Base-by-base conservation (phyloP, 2,888 invertebrate species). In the Cantharis flavilabris region DNA sequence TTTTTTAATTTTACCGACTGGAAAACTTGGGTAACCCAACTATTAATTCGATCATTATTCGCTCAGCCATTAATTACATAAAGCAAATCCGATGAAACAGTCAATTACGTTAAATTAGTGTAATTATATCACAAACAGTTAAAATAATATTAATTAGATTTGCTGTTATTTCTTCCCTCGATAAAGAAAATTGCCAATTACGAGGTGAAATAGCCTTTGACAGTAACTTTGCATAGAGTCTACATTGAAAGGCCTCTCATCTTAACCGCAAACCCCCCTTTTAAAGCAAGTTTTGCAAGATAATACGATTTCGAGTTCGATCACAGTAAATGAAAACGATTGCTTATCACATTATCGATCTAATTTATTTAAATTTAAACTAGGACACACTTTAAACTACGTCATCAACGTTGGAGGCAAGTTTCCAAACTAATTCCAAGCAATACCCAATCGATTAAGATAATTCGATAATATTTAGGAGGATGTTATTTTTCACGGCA, bases 81-180 rank as follows among this genome's bases (percentile, higher is more conserved):
- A 7, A n/a, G 49, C 49, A 49, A n/a, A n/a, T 49, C 49, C 7
- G 49, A 49, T 49, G 49, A 49, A 49, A 49, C 49, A 49, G 65
- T 26, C 26, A 67, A 67, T 67, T 67, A 67, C 20, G 65, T 67
- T 18, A 13, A 26, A 67, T 67, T 23, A n/a, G 26, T 26, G n/a
- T 23, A 67, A 67, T 67, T 67, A 67, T 23, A 23, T 23, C 26
- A 14, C 11, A n/a, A 67, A 67, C 23, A 67, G 26, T 67, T 67
- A 67, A 67, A 67, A 67, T 67, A 67, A 67, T 67, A 23, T 23
- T 67, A 67, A 67, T 67, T 67, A 67, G n/a, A 67, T 23, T 67
- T 67, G 20, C n/a, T 23, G 9, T 23, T 67, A 67, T 67, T 67
- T 23, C 65, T n/a, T 18, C 23, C 65, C 26, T 3, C 20, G 9